These are phyloP conservation scores for Zygothrica quintamaculata DNA, from an alignment of 2,888 invertebrate species.

Conservation along the genomic window DNA sequence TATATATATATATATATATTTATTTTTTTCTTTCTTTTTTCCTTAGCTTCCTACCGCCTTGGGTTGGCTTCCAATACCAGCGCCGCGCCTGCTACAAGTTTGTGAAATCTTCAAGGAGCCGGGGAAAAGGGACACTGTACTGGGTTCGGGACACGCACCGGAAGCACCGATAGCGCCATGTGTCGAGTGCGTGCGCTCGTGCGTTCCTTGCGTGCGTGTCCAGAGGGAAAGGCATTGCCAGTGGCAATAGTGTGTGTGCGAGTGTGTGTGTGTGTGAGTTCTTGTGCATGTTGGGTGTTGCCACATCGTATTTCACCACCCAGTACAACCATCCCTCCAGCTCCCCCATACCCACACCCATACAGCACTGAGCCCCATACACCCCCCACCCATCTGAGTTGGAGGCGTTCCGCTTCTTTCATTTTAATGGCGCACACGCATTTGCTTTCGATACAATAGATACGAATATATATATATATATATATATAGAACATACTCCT, in stretches of 20 bases:
- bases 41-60: conserved; percentile 53
- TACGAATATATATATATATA: conserved; percentile 63
- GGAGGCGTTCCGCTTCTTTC: conserved; percentile 78
- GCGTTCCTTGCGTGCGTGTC: conserved; percentile 57
- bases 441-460: conserved; percentile 75
- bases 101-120: conserved; percentile 21
- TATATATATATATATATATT: too few species aligned
- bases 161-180: conserved; percentile 80
- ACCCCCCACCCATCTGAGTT: conserved; percentile 45
- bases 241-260: conserved; percentile 25
- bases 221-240: conserved; percentile 42
- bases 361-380: conserved; percentile 8
- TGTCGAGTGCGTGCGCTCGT: conserved; percentile 73
- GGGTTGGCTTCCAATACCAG: conserved; percentile 27
- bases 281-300: conserved; percentile 70
- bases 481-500: conserved; percentile 31
- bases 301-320: conserved; percentile 81
- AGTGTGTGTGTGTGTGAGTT: conserved; percentile 27
- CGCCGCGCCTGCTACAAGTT: conserved; percentile 49
- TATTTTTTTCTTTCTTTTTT: conserved; percentile 44
- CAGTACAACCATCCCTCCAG: conserved; percentile 26
- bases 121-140: conserved; percentile 7
- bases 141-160: conserved; percentile 71
- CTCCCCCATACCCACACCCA: conserved; percentile 13
- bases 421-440: conserved; percentile 78